Conservation (phyloP, 1,140 invertebrate genomes). For the Goniozus legneri region DNA sequence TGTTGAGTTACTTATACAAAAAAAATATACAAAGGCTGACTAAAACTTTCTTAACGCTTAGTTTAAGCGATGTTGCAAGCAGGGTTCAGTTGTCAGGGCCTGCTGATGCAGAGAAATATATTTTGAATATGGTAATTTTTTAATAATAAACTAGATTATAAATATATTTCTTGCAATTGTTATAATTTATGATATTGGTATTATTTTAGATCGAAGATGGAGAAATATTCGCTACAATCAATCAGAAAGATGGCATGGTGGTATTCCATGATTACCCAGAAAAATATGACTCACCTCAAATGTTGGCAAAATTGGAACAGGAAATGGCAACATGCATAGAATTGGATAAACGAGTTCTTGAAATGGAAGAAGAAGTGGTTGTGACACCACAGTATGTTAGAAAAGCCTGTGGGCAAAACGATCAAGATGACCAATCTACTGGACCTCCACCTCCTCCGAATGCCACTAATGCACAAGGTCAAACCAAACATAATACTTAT, state of each 20-base stretch:
- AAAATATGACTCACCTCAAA: conserved; percentile 85
- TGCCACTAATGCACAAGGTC: conserved; percentile 41
- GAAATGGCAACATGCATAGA: conserved; percentile 85
- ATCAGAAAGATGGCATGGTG: conserved; percentile 98
- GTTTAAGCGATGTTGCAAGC: conserved; percentile 88
- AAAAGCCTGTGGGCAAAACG: conserved; percentile 62
- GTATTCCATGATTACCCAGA: conserved; percentile 94
- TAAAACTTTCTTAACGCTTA: conserved; percentile 95
- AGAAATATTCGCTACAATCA: conserved; percentile 95
- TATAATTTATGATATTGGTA: too few species aligned
- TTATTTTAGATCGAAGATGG: conserved; percentile 86
- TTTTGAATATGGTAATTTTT: conserved; percentile 82
- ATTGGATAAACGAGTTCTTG: conserved; percentile 79
- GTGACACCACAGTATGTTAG: conserved; percentile 84
- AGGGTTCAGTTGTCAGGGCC: conserved; percentile 81
- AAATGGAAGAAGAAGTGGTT: conserved; percentile 93
- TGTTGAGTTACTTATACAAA: conserved; percentile 85
- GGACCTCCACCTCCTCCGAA: conserved; percentile 55
- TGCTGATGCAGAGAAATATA: conserved; percentile 87
- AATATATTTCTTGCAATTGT: conserved; percentile 9
- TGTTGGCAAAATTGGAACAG: conserved; percentile 81
- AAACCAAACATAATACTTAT: conserved; percentile 48
- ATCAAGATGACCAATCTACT: conserved; percentile 62
- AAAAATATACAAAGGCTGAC: conserved; percentile 96
- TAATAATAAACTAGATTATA: conserved; percentile 9